Base-by-base conservation (phyloP, 2,113 vertebrate species). In the Phaetusa simplex region DNA sequence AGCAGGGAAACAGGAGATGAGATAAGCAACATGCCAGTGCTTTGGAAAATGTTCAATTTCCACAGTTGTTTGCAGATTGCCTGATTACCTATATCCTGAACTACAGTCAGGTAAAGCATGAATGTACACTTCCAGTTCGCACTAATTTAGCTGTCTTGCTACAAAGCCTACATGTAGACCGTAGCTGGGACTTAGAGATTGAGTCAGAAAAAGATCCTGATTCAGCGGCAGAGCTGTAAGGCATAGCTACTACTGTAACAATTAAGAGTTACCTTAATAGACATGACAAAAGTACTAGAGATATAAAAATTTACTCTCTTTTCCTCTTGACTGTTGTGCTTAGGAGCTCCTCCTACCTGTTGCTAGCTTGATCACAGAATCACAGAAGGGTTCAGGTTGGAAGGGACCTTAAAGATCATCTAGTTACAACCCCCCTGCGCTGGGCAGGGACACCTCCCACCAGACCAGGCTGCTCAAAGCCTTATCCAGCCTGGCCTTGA, bases 131-230 rank as follows among this genome's bases (percentile, higher is more conserved):
- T 50, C 18, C 49, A 82, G 59, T 1, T 13, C 7, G 34, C 47
- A 6, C 36, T 52, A 12, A 3, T 14, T 17, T 14, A 17, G 24
- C 49, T 45, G 27, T 5, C 69, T 17, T 50, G 64, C 86, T 58
- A 5, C 55, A 22, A 6, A 79, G 47, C 61, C 82, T 58, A 5
- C 0, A 1, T 1, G 0, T 5, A 40, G 74, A 40, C 22, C 1
- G 0, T 4, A 32, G 53, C 55, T 65, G 17, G 27, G 45, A 40
- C 67, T 45, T 40, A 3, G 32, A 49, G 19, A n/a, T 0, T 0
- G 3, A 45, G 52, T 2, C 66, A 47, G 86, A 53, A 32, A 32
- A 59, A 58, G 45, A 23, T 34, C 9, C 61, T 12, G 23, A 38
- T 8, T 43, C 43, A 61, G 66, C 6, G 14, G 43, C 62, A 59